phyloP scores from a whole-genome alignment of 2,888 invertebrate genomes.

The Pammene fasciana region DNA sequence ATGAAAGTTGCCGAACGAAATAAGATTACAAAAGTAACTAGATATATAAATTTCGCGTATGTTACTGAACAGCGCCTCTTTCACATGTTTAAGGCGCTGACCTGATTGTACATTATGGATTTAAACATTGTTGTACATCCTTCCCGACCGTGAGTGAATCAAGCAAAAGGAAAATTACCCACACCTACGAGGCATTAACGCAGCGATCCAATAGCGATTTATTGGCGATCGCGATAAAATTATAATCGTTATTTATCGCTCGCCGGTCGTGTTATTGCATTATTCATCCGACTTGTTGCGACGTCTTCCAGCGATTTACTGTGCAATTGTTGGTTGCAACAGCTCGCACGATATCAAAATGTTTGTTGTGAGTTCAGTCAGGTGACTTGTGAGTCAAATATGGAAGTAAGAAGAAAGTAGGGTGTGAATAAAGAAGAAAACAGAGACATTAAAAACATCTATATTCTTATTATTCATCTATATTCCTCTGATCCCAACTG shows the following conservation, averaged over 20 bases:
- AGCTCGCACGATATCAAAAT: conserved; percentile 54
- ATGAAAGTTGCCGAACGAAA: no score
- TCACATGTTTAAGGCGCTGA: no score
- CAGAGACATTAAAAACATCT: no score
- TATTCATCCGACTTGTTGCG: conserved; percentile 70
- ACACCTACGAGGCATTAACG: conserved; percentile 53
- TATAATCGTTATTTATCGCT: conserved; percentile 80
- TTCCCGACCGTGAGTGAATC: conserved; percentile 47
- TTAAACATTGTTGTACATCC: not conserved
- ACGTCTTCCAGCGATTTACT: conserved; percentile 65
- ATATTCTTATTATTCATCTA: no score
- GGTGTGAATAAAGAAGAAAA: no score
- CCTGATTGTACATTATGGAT: no score
- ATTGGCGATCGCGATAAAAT: conserved; percentile 77
- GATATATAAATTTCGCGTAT: no score
- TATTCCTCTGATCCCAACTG: no score
- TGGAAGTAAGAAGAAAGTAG: no score
- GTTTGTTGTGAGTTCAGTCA: conserved; percentile 2
- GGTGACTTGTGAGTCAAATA: not conserved
- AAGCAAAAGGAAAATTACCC: conserved; percentile 60
- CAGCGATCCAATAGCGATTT: conserved; percentile 59
- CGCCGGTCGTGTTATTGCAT: conserved; percentile 72
- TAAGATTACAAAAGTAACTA: no score
- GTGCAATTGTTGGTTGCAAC: conserved; percentile 60
- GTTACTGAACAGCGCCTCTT: no score